Conservation (phyloP, 2,888 invertebrate genomes). For the Schrankia costaestrigalis region DNA sequence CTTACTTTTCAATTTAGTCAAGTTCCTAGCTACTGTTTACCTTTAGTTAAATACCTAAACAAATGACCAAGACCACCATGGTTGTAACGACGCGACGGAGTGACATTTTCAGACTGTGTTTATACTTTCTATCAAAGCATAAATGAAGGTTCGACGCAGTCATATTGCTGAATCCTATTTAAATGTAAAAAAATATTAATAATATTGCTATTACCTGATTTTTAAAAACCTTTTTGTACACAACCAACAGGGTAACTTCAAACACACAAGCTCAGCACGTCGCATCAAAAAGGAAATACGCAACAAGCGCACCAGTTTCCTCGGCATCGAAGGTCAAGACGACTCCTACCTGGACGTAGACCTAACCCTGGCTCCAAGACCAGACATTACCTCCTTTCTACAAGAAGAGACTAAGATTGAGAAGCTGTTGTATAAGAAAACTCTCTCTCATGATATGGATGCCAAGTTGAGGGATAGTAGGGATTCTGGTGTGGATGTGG, state of each 20-base stretch:
- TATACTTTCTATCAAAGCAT: too few species aligned
- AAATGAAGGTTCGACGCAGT: too few species aligned
- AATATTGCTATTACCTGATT: too few species aligned
- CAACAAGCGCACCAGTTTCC: conserved; percentile 90
- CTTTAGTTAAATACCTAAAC: too few species aligned
- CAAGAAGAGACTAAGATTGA: conserved; percentile 89
- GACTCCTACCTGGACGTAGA: conserved; percentile 86
- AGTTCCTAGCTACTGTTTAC: too few species aligned
- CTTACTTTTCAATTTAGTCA: too few species aligned
- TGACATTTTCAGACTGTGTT: too few species aligned
- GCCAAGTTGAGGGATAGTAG: conserved; percentile 84
- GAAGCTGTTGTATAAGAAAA: conserved; percentile 87
- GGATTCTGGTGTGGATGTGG: conserved; percentile 89
- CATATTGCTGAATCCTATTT: too few species aligned
- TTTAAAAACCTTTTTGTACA: too few species aligned
- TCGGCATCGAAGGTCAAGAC: conserved; percentile 89
- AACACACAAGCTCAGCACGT: conserved; percentile 89
- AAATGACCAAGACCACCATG: too few species aligned
- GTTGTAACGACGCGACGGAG: too few species aligned
- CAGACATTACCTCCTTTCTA: conserved; percentile 89
- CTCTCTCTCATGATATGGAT: conserved; percentile 85
- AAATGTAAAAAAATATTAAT: too few species aligned
- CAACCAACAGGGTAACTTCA: conserved; percentile 83
- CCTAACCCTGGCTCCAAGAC: conserved; percentile 85
- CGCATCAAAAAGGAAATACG: conserved; percentile 92